Evolutionary conservation across 1,140 invertebrate genomes (phyloP), one percentile per base, ranked within the genome.

Genomic region (Pissodes strobi): DNA sequence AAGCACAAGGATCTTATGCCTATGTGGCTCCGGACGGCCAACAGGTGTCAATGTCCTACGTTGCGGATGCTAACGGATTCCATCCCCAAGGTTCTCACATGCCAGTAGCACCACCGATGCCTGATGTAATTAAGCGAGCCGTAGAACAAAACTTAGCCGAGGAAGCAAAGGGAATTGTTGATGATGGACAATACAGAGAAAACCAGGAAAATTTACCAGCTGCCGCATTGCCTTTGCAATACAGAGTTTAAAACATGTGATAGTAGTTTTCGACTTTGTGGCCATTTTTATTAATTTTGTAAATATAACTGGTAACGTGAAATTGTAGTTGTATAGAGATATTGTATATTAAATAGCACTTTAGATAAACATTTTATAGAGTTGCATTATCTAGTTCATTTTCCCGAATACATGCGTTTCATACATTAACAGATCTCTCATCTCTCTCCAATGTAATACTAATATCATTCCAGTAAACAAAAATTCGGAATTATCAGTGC

Each of bases 41-140:
- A 4, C 70, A 79, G 19, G 79, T 84, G 49, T 76, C 77, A 3
- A 77, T 85, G 45, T 79, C 77, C 8, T 86, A 85, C 66, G 80
- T 82, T 19, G 84, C 84, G 2, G 84, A 85, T 56, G 80, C 82
- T 41, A 78, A 81, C 22, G 84, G 84, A 3, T 86, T 84, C 73
- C 79, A 78, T 46, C 76, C 83, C 8, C 68, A 79, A 30, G 81
- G 81, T 12, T 27, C 69, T 10, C 80, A 82, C 69, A 69, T 84
- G 10, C 82, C 82, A 1, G 81, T 78, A 6, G 77, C 82, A 18
- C 82, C 81, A 19, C 80, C 81, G 12, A 79, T 82, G 3, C 81
- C 81, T 0, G 73, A 66, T 15, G 67, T 25, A 9, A 85, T 85
- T 69, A 56, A 80, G 13, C 74, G 76, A 25, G 70, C 81, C 2